Percentiles rank a stretch among this genome's conserved stretches.
Evolutionary conservation across 2,888 invertebrate species (phyloP).

Genomic region (Hybos culiciformis): DNA sequence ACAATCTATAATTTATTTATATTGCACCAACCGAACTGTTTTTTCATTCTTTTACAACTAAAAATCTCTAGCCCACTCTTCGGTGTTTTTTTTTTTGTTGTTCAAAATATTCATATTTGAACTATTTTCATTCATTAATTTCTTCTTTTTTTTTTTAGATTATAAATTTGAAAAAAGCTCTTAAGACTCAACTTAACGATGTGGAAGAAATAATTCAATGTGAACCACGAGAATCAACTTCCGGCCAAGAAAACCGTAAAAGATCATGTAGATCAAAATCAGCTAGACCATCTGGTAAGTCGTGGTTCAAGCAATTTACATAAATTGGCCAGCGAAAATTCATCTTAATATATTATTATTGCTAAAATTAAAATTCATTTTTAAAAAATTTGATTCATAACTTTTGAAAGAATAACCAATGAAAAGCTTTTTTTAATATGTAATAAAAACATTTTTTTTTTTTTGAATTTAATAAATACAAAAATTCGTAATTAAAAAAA

Average conservation of each 20-base stretch:
- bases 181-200: conserved; percentile 68
- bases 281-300: conserved; percentile 24
- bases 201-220: conserved; percentile 75
- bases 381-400: conserved; percentile 4
- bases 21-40: too few relatives aligned
- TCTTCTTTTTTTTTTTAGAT: conserved; percentile 43
- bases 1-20: too few relatives aligned
- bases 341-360: too few relatives aligned
- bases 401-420: too few relatives aligned
- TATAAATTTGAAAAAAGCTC: conserved; percentile 71
- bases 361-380: conserved; percentile 5
- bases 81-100: neutral
- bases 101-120: too few relatives aligned
- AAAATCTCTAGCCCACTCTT: neutral
- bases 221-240: conserved; percentile 47
- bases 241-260: conserved; percentile 28
- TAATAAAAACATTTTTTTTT: too few relatives aligned
- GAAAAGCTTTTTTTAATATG: too few relatives aligned
- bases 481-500: too few relatives aligned
- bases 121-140: too few relatives aligned
- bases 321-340: conserved; percentile 12
- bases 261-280: conserved; percentile 31
- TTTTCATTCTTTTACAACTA: too few relatives aligned
- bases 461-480: too few relatives aligned
- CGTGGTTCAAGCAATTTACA: conserved; percentile 21